These are phyloP conservation scores for Triplophysa dalaica DNA, from an alignment of 2,113 vertebrate species.

Conservation along the genomic window DNA sequence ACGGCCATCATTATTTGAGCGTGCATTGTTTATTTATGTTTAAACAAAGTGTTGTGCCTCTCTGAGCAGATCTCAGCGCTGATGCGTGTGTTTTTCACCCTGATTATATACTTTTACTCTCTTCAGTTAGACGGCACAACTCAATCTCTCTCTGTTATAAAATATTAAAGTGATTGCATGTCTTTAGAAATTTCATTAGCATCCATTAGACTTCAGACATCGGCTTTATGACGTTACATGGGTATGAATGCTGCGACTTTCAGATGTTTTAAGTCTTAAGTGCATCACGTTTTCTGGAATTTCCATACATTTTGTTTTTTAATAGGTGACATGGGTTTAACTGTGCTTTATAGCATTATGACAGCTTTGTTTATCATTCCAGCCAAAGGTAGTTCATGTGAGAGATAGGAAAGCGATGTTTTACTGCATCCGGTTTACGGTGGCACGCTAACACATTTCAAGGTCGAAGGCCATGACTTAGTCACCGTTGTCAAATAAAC, in stretches of 20 bases:
- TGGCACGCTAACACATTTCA: neutral
- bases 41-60: slow-evolving; percentile 19
- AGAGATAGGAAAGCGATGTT: neutral
- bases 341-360: slow-evolving; percentile 7
- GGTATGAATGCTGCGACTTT: neutral
- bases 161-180: neutral
- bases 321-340: neutral
- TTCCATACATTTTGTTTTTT: too few relatives aligned
- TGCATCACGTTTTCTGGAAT: too few relatives aligned
- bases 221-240: neutral
- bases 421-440: neutral
- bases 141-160: neutral
- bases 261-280: neutral
- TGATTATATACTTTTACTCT: neutral
- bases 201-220: neutral
- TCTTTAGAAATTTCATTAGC: neutral
- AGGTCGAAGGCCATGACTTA: neutral
- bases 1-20: neutral
- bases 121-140: neutral
- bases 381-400: neutral
- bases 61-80: neutral
- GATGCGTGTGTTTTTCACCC: neutral
- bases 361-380: neutral
- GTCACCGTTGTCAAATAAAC: neutral
- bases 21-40: slow-evolving; percentile 25